Conservation (phyloP, 2,113 vertebrate species). For the Sander vitreus region DNA sequence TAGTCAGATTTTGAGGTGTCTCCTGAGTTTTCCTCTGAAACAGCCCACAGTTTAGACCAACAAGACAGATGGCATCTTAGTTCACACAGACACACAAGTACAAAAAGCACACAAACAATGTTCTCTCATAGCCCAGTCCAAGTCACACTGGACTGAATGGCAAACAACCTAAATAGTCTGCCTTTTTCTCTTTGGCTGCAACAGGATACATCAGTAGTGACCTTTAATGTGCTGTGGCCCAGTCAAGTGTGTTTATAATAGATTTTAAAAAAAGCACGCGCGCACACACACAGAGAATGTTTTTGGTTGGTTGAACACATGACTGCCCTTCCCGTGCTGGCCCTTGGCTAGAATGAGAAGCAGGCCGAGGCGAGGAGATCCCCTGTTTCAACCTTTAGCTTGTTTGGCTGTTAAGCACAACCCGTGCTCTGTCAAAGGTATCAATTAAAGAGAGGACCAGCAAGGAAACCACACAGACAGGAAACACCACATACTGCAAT, state of each 20-base stretch:
- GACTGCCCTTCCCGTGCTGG: background rate
- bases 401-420: slow-evolving; percentile 33
- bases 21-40: background rate
- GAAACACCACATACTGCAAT: background rate
- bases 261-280: background rate
- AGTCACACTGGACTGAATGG: slow-evolving; percentile 3
- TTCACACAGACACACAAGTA: slow-evolving; percentile 8
- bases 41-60: slow-evolving; percentile 15
- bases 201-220: slow-evolving; percentile 50
- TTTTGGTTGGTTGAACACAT: slow-evolving; percentile 41
- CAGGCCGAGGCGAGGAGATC: background rate
- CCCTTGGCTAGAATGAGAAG: slow-evolving; percentile 20
- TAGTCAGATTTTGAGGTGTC: background rate
- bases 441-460: slow-evolving; percentile 33
- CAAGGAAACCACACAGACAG: slow-evolving; percentile 10
- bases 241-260: slow-evolving; percentile 42
- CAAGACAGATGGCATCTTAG: slow-evolving; percentile 29
- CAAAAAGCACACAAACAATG: background rate
- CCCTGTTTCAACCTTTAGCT: slow-evolving; percentile 27
- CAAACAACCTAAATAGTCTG: background rate
- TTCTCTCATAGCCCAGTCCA: background rate
- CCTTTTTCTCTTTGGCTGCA: background rate
- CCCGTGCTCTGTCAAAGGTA: background rate
- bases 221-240: slow-evolving; percentile 32
- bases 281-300: background rate